phyloP scores from a whole-genome alignment of 2,113 vertebrate species.

The Gavialis gangeticus region DNA sequence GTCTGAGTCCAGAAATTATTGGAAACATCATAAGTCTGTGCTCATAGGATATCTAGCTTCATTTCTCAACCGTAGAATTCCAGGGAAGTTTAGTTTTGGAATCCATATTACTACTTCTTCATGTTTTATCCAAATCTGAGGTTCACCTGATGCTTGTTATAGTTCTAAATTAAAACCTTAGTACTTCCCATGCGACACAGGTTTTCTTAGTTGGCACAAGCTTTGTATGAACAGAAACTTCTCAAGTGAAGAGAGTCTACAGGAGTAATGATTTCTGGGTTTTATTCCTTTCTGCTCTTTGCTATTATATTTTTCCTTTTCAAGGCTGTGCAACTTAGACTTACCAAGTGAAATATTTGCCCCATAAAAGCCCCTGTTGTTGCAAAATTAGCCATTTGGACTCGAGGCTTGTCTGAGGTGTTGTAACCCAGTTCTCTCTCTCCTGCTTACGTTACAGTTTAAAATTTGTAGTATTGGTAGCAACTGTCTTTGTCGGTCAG shows the following conservation, averaged over 20 bases:
- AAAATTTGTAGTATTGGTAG: not conserved
- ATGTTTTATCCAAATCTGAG: slow-evolving; percentile 11
- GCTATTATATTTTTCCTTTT: not conserved
- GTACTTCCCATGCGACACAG: slow-evolving; percentile 11
- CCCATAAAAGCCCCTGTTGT: not conserved
- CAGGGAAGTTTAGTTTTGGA: slow-evolving; percentile 55
- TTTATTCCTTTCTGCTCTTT: not conserved
- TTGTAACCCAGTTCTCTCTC: not conserved
- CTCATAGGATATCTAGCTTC: slow-evolving; percentile 40
- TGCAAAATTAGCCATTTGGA: not conserved
- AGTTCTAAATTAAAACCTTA: slow-evolving; percentile 16
- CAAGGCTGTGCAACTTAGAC: not conserved
- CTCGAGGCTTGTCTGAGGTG: not conserved
- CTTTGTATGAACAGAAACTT: not conserved
- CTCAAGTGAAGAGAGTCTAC: not conserved
- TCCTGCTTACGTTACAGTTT: not conserved
- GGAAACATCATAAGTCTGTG: slow-evolving; percentile 67
- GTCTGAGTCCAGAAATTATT: slow-evolving; percentile 63
- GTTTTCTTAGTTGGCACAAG: slow-evolving; percentile 26
- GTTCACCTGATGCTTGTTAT: slow-evolving; percentile 53
- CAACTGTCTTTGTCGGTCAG: not conserved
- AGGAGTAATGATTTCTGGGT: not conserved
- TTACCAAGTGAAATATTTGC: not conserved
- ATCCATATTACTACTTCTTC: not conserved
- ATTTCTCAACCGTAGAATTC: slow-evolving; percentile 54